phyloP scores from a whole-genome alignment of 2,888 invertebrate genomes.

The Sminthurides aquaticus region DNA sequence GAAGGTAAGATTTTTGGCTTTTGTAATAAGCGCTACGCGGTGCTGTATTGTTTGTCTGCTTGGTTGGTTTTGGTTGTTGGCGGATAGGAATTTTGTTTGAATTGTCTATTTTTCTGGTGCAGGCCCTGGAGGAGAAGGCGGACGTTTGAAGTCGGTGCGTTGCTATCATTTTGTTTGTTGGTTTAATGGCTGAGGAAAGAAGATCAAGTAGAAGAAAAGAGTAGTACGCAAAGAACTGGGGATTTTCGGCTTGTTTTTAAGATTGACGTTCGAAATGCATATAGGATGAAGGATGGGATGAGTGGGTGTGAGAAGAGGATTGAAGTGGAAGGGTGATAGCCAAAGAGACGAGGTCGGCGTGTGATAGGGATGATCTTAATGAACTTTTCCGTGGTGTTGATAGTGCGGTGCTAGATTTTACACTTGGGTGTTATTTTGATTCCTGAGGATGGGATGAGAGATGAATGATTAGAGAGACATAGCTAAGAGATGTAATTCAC shows the following conservation, averaged over 20 bases:
- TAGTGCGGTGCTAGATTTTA: slow-evolving; percentile 22
- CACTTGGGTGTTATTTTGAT: slow-evolving; percentile 28
- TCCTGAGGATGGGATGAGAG: slow-evolving; percentile 1
- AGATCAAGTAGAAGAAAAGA: not conserved
- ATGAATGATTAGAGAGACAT: not conserved
- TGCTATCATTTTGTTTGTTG: not conserved
- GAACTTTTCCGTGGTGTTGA: slow-evolving; percentile 9
- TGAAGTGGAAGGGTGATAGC: not conserved
- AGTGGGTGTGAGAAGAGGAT: not conserved
- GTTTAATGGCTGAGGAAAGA: not conserved
- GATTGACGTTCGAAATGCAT: not conserved
- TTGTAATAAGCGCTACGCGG: too few species aligned
- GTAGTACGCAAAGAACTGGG: not conserved
- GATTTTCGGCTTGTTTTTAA: not conserved
- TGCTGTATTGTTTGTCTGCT: too few species aligned
- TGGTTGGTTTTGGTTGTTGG: too few species aligned
- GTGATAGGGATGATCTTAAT: not conserved
- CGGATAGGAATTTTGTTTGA: too few species aligned
- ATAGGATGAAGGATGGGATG: not conserved
- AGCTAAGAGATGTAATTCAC: not conserved
- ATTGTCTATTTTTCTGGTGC: not conserved
- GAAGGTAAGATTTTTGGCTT: too few species aligned
- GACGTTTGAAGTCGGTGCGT: not conserved
- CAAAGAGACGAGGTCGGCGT: not conserved
- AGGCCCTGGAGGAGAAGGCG: not conserved